A percentile compares a stretch with the other conserved stretches of the same genome.
Conservation (phyloP, 2,888 invertebrate genomes). For the Synanthedon myopaeformis region DNA sequence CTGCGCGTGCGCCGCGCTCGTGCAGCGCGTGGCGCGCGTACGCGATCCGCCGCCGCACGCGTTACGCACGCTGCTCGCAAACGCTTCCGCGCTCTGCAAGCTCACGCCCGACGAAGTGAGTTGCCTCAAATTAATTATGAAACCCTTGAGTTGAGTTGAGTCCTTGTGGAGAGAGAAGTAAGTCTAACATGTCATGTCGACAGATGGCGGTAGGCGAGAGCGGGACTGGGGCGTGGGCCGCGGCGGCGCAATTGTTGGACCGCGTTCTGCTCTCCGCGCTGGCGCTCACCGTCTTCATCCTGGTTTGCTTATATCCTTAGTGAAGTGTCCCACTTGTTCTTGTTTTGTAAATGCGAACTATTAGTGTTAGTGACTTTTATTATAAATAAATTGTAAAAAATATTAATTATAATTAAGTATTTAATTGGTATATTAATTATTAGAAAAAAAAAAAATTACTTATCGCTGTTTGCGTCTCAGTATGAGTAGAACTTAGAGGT, state of each 20-base stretch:
- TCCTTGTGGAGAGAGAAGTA: no score
- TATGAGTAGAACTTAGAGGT: no score
- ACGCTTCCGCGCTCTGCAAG: constrained; percentile 16
- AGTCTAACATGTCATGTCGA: no score
- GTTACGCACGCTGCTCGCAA: constrained; percentile 20
- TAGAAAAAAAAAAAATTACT: no score
- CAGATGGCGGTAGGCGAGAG: constrained; percentile 1
- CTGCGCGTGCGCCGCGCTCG: constrained; percentile 28
- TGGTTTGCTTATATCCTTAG: neutral
- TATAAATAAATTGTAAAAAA: no score
- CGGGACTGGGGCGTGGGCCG: constrained; percentile 36
- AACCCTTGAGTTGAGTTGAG: no score
- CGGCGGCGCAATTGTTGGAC: constrained; percentile 40
- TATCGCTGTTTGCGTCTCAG: no score
- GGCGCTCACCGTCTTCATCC: constrained; percentile 16
- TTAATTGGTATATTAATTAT: no score
- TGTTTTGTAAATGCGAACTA: no score
- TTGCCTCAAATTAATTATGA: neutral
- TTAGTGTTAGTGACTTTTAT: no score
- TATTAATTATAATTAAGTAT: no score
- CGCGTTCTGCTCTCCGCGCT: constrained; percentile 19
- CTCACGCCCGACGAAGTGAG: constrained; percentile 20
- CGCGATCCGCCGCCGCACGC: constrained; percentile 21
- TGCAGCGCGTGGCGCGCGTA: constrained; percentile 21
- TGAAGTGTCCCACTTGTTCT: no score